A percentile compares a stretch with the other conserved stretches of the same genome.
Evolutionary conservation across 2,113 vertebrate genomes (phyloP).

Genomic region (Forbesichthys papilliferus): DNA sequence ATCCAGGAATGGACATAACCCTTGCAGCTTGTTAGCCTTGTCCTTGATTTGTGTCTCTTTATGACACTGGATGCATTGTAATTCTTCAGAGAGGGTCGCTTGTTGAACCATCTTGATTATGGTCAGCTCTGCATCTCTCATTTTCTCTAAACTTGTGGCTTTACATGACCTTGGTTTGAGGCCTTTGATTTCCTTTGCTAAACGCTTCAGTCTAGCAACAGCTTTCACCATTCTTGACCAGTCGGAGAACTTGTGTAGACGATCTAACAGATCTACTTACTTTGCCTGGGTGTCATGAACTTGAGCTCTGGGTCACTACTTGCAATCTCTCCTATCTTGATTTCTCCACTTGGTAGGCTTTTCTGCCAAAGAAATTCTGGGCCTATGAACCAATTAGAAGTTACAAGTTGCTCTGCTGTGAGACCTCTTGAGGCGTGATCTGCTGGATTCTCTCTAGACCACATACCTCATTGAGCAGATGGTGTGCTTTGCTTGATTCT

Average conservation of each 20-base stretch:
- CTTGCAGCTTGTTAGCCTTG: neutral
- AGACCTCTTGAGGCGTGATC: constrained; percentile 28
- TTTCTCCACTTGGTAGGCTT: constrained; percentile 22
- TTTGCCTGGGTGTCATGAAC: constrained; percentile 19
- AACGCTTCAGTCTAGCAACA: constrained; percentile 16
- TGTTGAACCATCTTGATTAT: constrained; percentile 30
- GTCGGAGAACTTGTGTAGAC: constrained; percentile 26
- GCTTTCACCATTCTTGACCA: constrained; percentile 33
- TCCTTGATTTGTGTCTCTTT: constrained; percentile 1
- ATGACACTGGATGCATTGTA: constrained; percentile 11
- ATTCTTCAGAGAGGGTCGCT: constrained; percentile 19
- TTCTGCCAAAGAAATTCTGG: constrained; percentile 33
- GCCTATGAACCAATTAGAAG: constrained; percentile 34
- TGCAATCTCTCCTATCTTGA: constrained; percentile 31
- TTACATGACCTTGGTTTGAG: constrained; percentile 5
- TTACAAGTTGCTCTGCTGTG: constrained; percentile 18
- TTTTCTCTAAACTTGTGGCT: constrained; percentile 36
- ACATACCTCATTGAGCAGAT: constrained; percentile 19
- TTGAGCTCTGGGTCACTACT: constrained; percentile 21
- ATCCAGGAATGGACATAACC: constrained; percentile 31
- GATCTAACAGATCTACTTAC: constrained; percentile 20
- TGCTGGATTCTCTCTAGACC: constrained; percentile 27
- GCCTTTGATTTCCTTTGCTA: constrained; percentile 21
- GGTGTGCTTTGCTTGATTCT: constrained; percentile 18
- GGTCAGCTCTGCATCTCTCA: constrained; percentile 26